A percentile compares a stretch with the other conserved stretches of the same genome.
phyloP scores from a whole-genome alignment of 1,140 invertebrate genomes.

The Paralvinella palmiformis region DNA sequence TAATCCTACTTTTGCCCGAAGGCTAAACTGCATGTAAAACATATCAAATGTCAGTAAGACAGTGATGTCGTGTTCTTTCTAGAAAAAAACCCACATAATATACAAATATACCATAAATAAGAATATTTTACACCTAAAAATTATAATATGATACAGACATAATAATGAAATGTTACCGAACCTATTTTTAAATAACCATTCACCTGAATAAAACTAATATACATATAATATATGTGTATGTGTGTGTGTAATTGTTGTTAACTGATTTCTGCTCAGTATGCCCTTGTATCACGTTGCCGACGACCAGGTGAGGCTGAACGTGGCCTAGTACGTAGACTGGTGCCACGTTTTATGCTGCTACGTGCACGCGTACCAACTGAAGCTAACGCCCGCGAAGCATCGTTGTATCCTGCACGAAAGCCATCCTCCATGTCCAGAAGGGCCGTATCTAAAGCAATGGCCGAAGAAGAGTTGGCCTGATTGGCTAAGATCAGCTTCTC shows the following conservation, averaged over 20 bases:
- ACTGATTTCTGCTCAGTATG: conserved; percentile 28
- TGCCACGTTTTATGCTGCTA: conserved; percentile 23
- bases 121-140: not conserved
- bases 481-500: conserved; percentile 48
- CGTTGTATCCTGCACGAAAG: conserved; percentile 29
- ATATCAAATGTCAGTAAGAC: too few species aligned
- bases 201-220: not conserved
- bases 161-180: not conserved
- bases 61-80: too few species aligned
- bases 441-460: conserved; percentile 39
- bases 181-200: not conserved
- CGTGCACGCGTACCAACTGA: conserved; percentile 20
- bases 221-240: not conserved
- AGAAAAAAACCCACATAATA: too few species aligned
- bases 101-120: not conserved
- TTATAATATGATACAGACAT: not conserved
- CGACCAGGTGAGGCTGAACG: conserved; percentile 36
- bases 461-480: conserved; percentile 37
- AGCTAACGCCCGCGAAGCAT: conserved; percentile 28
- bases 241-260: not conserved
- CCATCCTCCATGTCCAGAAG: conserved; percentile 43
- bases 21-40: too few species aligned
- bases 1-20: too few species aligned
- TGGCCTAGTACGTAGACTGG: conserved; percentile 24
- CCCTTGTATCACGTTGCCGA: conserved; percentile 32